phyloP scores from a whole-genome alignment of 1,140 invertebrate species.

The Pinna nobilis region DNA sequence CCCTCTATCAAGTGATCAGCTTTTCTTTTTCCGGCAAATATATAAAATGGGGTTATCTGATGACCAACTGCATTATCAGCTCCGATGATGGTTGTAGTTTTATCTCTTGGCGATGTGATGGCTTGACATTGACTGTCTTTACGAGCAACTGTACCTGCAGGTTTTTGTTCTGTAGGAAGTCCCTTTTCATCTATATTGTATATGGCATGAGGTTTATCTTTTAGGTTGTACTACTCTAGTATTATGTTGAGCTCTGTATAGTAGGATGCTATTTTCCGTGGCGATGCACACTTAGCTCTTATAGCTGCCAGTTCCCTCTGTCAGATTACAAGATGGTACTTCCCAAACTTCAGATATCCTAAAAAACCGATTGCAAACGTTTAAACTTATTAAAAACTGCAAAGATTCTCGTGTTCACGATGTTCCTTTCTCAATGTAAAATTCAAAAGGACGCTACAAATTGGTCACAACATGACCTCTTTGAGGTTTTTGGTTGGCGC shows the following conservation, averaged over 20 bases:
- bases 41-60: neutral
- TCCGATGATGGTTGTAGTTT: slow-evolving; percentile 11
- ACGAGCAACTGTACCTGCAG: neutral
- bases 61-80: slow-evolving; percentile 19
- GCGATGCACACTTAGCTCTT: slow-evolving; percentile 23
- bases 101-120: neutral
- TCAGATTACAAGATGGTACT: slow-evolving; percentile 16
- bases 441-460: no score
- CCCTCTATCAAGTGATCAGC: neutral
- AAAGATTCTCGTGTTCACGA: no score
- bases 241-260: slow-evolving; percentile 8
- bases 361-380: no score
- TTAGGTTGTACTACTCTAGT: neutral
- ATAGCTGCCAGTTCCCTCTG: slow-evolving; percentile 6
- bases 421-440: no score
- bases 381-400: no score
- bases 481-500: no score
- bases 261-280: neutral
- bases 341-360: no score
- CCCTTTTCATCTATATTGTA: slow-evolving; percentile 71
- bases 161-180: slow-evolving; percentile 1
- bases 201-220: slow-evolving; percentile 7
- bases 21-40: slow-evolving; percentile 12
- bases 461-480: no score
- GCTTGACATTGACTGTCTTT: neutral